phyloP scores from a whole-genome alignment of 2,113 vertebrate species.

The Hemibagrus wyckioides region DNA sequence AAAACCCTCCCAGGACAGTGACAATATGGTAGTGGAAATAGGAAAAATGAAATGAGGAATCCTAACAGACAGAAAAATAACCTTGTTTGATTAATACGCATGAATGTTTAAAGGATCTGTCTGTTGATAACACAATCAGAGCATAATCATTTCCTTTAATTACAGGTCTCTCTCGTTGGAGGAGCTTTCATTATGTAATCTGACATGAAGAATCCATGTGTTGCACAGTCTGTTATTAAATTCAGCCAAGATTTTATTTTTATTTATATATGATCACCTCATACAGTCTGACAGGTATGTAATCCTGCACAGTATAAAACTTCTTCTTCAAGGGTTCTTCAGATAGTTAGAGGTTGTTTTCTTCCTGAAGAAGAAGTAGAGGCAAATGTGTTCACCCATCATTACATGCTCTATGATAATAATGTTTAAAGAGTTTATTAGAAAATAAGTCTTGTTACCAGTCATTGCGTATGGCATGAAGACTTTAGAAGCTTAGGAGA shows the following conservation, averaged over 20 bases:
- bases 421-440: not conserved
- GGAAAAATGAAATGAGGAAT: not conserved
- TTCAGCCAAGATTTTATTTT: not conserved
- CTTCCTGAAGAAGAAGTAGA: not conserved
- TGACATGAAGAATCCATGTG: not conserved
- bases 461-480: not conserved
- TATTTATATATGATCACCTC: not conserved
- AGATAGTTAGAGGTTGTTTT: not conserved
- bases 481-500: not conserved
- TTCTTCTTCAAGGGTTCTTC: not conserved
- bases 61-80: not conserved
- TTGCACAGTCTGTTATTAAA: not conserved
- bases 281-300: not conserved
- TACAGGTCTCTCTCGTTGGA: not conserved
- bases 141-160: not conserved
- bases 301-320: not conserved
- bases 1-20: not conserved
- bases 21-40: not conserved
- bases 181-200: not conserved
- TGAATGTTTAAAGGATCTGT: not conserved
- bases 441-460: not conserved
- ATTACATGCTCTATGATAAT: not conserved
- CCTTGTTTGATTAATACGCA: not conserved
- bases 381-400: not conserved
- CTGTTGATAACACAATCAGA: not conserved